Conservation (phyloP, 2,888 invertebrate genomes). For the Tetanocera ferruginea region DNA sequence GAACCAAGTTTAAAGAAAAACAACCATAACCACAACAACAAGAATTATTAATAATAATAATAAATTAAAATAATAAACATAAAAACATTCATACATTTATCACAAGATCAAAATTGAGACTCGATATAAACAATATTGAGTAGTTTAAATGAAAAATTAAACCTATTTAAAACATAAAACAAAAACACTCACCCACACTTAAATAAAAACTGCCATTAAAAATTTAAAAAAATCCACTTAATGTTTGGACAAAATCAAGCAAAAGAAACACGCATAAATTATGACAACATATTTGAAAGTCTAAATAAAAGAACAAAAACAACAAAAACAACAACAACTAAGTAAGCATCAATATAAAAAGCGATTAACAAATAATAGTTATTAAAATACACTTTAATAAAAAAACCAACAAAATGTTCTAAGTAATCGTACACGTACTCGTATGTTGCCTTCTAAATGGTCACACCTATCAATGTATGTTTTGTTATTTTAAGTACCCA, state of each 20-base stretch:
- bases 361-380: not conserved
- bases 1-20: conserved; percentile 27
- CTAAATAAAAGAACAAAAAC: conserved; percentile 14
- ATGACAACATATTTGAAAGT: conserved; percentile 1
- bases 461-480: conserved; percentile 7
- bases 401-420: not conserved
- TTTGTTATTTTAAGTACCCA: not conserved
- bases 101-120: not conserved
- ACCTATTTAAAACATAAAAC: not conserved
- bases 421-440: not conserved
- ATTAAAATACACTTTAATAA: not conserved
- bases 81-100: not conserved
- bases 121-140: not conserved
- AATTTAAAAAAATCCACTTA: conserved; percentile 9
- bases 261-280: conserved; percentile 26
- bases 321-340: not conserved
- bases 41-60: not conserved
- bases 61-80: not conserved
- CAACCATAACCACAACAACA: not conserved
- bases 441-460: conserved; percentile 9
- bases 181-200: not conserved
- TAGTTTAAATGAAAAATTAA: not conserved
- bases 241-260: conserved; percentile 17
- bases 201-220: conserved; percentile 27
- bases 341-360: not conserved